A percentile compares a stretch with the other conserved stretches of the same genome.
Conservation (phyloP, 2,113 vertebrate genomes). For the Electrona antarctica region DNA sequence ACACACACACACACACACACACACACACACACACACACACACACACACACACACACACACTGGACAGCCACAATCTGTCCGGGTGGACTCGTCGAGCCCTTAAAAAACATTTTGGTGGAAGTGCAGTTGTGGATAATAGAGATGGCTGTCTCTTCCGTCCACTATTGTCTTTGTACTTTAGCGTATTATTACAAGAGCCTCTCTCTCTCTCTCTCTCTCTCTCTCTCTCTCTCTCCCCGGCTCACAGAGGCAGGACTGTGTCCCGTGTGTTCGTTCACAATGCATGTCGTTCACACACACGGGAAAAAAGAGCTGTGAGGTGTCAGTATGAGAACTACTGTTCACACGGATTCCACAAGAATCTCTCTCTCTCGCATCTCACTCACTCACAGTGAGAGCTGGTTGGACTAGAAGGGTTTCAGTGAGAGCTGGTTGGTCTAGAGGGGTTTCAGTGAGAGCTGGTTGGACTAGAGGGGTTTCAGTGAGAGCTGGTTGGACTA, state of each 20-base stretch:
- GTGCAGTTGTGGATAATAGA: conserved; percentile 23
- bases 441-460: too few species aligned
- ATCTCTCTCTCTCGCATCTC: conserved; percentile 8
- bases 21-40: not conserved
- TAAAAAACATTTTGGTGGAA: conserved; percentile 11
- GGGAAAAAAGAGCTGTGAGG: not conserved
- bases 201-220: not conserved
- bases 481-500: too few species aligned
- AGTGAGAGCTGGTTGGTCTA: too few species aligned
- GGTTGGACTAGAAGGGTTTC: too few species aligned
- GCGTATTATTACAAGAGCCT: conserved; percentile 30
- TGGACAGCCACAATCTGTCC: not conserved
- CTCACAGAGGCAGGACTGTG: conserved; percentile 16
- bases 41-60: not conserved
- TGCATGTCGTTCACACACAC: too few species aligned
- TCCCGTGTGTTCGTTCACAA: too few species aligned
- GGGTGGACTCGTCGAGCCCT: not conserved
- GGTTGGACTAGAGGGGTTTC: too few species aligned
- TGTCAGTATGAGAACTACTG: not conserved
- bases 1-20: not conserved
- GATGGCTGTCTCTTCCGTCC: conserved; percentile 12
- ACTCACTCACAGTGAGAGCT: too few species aligned
- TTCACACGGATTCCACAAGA: not conserved
- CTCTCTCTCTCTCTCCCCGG: not conserved
- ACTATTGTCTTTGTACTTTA: conserved; percentile 26